Evolutionary conservation across 2,797 vertebrate genomes (phyloP), one percentile per base, ranked within the genome.

Genomic region (Distichodus sexfasciatus): DNA sequence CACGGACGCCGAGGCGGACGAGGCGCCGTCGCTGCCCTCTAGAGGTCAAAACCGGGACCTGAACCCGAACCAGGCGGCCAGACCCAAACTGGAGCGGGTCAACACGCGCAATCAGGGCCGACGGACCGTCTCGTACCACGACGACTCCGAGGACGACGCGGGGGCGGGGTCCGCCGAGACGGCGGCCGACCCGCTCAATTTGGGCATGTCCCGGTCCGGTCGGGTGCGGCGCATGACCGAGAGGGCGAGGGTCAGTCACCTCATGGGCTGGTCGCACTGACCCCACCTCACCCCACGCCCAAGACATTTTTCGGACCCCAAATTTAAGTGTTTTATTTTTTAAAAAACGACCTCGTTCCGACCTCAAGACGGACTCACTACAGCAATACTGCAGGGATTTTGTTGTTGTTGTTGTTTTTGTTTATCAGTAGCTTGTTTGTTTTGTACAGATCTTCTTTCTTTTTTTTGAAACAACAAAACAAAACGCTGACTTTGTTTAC

Each of bases 191-290:
- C 95, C 95, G 28, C 90, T 99, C 77, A 99, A 98, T 89, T 92
- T 99, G 80, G 97, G 97, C 76, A 93, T 86, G 87, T 99, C 97
- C 66, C 93, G 97, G 78, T 98, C 96, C 60, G 97, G 97, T 83
- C 91, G 97, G 84, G 93, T 99, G 65, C 92, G 97, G 29, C 96
- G 96, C 77, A 99, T 99, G 97, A 99, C 97, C 6, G 97, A 99
- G 87, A 96, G 96, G 84, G 97, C 97, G 81, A 93, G 96, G 73
- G 96, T 98, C 87, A 99, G 97, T 88, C 97, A 99, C 87, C 94
- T 99, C 46, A 99, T 99, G 96, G 97, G 97, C 83, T 99, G 97
- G 97, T 91, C 96, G 82, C 96, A 97, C 86, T 99, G 91, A 96
- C 75, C 46, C 55, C 0, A 23, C 26, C 15, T 60, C n/a, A n/a